Evolutionary conservation across 2,113 vertebrate genomes (phyloP), one percentile per base, ranked within the genome.

Genomic region (Chloropsis cyanopogon): DNA sequence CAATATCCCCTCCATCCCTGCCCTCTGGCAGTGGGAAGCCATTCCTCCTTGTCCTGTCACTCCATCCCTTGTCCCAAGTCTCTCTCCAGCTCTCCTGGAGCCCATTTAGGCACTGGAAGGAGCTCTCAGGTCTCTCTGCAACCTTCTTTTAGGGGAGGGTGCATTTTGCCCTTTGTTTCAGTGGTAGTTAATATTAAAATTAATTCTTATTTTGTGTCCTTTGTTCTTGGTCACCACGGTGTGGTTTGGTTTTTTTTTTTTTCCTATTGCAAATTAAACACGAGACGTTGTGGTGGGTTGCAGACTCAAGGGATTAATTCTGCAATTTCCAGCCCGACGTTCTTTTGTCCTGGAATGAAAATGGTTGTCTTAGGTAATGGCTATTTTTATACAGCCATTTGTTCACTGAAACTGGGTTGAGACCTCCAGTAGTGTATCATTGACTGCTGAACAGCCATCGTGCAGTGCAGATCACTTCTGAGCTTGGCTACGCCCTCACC

Each of bases 331-430:
- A 93, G 56, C 80, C 88, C 5, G 56, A 83, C 46, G 39, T 95
- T 96, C 91, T 92, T 95, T 94, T 94, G 92, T 93, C 91, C 76
- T 94, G 88, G 83, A 90, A 94, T 88, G 88, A 83, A 94, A 94
- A 93, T 93, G 82, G 86, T 94, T 6, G 3, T 95, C 94, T 92
- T 92, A 95, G 95, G 94, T 95, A 94, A 96, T 86, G 80, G 94
- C 94, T 95, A 92, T 94, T 97, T 96, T 93, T 96, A 52, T 75
- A 86, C 92, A 86, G 56, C n/a, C 86, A 37, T 97, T 94, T 89
- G 81, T 93, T 95, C 83, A 7, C 81, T 31, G 61, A 60, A 95
- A 89, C 81, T 89, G 81, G 88, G 83, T 83, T 95, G 94, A 84
- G 94, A 92, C 84, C 91, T 89, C 88, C 69, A 88, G 89, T 93